These are phyloP conservation scores for Neosalanx taihuensis DNA, from an alignment of 2,797 vertebrate species.

Conservation along the genomic window DNA sequence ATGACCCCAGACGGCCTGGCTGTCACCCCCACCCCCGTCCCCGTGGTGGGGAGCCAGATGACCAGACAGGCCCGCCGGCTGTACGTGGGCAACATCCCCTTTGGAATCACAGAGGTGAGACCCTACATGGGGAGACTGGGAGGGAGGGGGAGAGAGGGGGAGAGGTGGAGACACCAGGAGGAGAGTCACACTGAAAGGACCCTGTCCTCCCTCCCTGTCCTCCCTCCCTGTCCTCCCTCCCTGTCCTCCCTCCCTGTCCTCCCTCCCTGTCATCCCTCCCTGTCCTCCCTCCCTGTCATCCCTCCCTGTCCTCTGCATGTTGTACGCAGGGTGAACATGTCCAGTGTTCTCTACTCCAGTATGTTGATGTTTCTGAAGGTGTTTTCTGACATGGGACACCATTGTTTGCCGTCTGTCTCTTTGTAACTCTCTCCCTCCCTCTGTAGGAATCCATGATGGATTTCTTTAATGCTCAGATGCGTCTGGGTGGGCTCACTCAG, in stretches of 20 bases:
- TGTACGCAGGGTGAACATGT: no score
- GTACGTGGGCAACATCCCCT: slow-evolving; percentile 94
- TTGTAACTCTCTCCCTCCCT: background rate
- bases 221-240: background rate
- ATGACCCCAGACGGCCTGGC: slow-evolving; percentile 91
- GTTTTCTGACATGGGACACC: no score
- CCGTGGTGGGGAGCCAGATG: slow-evolving; percentile 94
- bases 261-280: background rate
- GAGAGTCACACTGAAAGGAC: background rate
- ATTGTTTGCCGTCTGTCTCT: background rate
- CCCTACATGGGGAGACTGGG: background rate
- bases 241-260: no score
- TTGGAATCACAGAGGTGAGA: slow-evolving; percentile 89
- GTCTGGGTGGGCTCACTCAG: slow-evolving; percentile 89
- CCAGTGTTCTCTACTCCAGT: no score
- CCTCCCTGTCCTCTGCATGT: background rate
- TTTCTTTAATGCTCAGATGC: slow-evolving; percentile 96
- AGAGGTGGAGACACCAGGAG: background rate
- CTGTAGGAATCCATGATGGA: slow-evolving; percentile 95
- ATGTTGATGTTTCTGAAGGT: no score
- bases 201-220: no score
- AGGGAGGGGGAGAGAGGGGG: no score
- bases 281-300: no score
- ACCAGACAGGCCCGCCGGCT: slow-evolving; percentile 89
- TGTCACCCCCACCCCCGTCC: slow-evolving; percentile 88